Evolutionary conservation across 2,797 vertebrate genomes (phyloP).

Genomic region (Microcaecilia unicolor): DNA sequence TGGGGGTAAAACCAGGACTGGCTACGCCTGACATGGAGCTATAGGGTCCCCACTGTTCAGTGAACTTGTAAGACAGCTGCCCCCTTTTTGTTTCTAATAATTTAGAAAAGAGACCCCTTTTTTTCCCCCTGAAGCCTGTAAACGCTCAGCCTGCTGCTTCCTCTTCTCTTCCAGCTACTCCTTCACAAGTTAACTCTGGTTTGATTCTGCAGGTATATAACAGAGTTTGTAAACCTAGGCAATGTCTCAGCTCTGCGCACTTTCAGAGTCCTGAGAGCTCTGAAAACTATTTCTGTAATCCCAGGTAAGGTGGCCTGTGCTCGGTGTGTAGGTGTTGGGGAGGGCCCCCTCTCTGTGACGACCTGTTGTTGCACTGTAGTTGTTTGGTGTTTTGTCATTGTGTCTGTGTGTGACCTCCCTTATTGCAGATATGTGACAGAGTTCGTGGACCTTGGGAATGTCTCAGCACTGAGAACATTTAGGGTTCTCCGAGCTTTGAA

Average conservation of each 20-base stretch:
- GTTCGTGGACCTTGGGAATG: conserved; percentile 99
- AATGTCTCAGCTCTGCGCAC: conserved; percentile 98
- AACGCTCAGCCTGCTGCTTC: background rate
- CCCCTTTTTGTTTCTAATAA: too few species aligned
- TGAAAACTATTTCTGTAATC: conserved; percentile 99
- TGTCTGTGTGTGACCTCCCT: conserved; percentile 97
- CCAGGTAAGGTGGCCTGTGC: conserved; percentile 80
- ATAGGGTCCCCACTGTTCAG: too few species aligned
- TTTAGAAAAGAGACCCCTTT: too few species aligned
- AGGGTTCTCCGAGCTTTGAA: conserved; percentile 99
- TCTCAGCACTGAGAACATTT: conserved; percentile 99
- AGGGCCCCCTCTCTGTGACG: conserved; percentile 86
- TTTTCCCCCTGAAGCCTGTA: conserved; percentile 16
- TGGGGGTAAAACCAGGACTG: too few species aligned
- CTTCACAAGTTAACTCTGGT: conserved; percentile 86
- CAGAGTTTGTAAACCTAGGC: conserved; percentile 99
- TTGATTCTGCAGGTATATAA: conserved; percentile 99
- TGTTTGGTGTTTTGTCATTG: conserved; percentile 87
- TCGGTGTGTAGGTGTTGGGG: conserved; percentile 87
- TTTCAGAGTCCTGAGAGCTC: conserved; percentile 97
- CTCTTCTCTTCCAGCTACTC: conserved; percentile 27
- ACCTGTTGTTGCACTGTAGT: conserved; percentile 72
- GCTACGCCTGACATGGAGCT: too few species aligned
- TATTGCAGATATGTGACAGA: conserved; percentile 99
- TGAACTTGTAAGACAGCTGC: too few species aligned